Evolutionary conservation across 2,888 invertebrate species (phyloP).

Genomic region (Meganola albula): DNA sequence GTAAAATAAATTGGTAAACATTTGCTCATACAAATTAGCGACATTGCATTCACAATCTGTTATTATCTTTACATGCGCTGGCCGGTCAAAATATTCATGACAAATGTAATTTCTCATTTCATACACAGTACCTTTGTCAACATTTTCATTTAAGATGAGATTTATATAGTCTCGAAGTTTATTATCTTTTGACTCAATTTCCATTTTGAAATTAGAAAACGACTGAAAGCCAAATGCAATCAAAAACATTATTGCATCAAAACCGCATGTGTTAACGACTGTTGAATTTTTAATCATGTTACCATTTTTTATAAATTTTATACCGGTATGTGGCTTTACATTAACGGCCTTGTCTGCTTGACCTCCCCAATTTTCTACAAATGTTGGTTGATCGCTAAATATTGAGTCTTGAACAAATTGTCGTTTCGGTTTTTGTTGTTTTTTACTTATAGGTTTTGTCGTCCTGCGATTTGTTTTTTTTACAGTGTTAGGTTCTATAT

Average conservation of each 20-base stretch:
- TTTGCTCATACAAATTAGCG: slow-evolving; percentile 11
- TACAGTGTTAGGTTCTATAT: slow-evolving; percentile 12
- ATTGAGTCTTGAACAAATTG: slow-evolving; percentile 13
- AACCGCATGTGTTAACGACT: slow-evolving; percentile 11
- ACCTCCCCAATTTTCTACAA: slow-evolving; percentile 15
- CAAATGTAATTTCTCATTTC: slow-evolving; percentile 13
- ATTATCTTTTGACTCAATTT: slow-evolving; percentile 12
- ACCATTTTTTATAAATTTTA: slow-evolving; percentile 14
- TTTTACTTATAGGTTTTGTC: slow-evolving; percentile 11
- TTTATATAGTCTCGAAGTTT: slow-evolving; percentile 13
- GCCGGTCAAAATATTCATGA: slow-evolving; percentile 12
- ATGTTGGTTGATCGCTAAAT: slow-evolving; percentile 14
- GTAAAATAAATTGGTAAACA: slow-evolving; percentile 11
- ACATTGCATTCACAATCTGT: slow-evolving; percentile 13
- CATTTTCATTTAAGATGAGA: slow-evolving; percentile 12
- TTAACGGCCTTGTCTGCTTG: slow-evolving; percentile 14
- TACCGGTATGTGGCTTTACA: slow-evolving; percentile 12
- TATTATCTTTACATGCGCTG: slow-evolving; percentile 9
- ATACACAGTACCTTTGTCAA: slow-evolving; percentile 11
- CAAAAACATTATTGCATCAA: slow-evolving; percentile 12
- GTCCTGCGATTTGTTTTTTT: slow-evolving; percentile 12
- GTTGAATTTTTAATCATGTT: slow-evolving; percentile 9
- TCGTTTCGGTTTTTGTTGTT: slow-evolving; percentile 12
- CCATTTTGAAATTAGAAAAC: slow-evolving; percentile 12
- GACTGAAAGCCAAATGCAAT: slow-evolving; percentile 10